Conservation (phyloP, 2,113 vertebrate species). For the Rhinopithecus roxellana region DNA sequence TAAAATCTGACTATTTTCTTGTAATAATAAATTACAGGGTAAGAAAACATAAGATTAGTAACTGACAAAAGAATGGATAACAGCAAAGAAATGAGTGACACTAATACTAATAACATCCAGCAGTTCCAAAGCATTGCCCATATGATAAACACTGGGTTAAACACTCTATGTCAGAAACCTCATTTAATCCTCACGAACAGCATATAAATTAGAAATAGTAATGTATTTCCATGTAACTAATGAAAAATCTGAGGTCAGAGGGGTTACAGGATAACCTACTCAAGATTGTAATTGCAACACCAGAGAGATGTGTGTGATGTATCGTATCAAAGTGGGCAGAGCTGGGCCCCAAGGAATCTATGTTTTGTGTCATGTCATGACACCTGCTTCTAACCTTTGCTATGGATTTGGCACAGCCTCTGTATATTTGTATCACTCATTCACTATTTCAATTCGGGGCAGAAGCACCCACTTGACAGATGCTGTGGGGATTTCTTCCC, state of each 20-base stretch:
- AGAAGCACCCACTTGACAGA: background rate
- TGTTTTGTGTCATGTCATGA: background rate
- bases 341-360: background rate
- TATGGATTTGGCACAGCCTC: background rate
- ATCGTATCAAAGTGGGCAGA: background rate
- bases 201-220: background rate
- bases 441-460: background rate
- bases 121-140: background rate
- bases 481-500: background rate
- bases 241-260: background rate
- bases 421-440: background rate
- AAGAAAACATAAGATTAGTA: background rate
- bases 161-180: background rate
- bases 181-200: background rate
- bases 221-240: background rate
- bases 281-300: background rate
- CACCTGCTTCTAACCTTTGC: background rate
- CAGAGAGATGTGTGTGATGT: background rate
- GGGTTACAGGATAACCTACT: background rate
- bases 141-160: background rate
- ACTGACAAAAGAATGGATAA: background rate
- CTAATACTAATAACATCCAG: background rate
- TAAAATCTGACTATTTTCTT: background rate
- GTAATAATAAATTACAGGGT: background rate
- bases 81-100: background rate